Conservation (phyloP, 2,113 vertebrate species). For the Pachycephala philippinensis region DNA sequence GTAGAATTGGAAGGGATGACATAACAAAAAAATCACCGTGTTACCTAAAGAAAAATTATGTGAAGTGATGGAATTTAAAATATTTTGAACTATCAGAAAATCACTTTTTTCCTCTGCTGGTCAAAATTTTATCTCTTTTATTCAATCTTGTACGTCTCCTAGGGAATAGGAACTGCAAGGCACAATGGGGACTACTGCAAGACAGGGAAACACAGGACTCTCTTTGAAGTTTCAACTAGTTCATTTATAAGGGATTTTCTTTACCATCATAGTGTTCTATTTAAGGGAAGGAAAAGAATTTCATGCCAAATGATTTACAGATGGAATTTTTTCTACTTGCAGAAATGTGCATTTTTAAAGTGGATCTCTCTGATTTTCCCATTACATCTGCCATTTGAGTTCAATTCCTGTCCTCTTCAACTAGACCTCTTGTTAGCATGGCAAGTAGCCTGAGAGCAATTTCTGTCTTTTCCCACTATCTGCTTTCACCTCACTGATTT, state of each 20-base stretch:
- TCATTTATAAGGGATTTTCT: not conserved
- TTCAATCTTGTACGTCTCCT: not conserved
- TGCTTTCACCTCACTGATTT: constrained; percentile 1
- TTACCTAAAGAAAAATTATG: not conserved
- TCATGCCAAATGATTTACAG: not conserved
- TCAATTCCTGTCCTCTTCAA: not conserved
- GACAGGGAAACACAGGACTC: not conserved
- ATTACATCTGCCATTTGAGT: not conserved
- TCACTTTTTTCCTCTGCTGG: not conserved
- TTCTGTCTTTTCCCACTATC: not conserved
- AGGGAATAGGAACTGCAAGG: not conserved
- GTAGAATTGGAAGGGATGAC: not conserved
- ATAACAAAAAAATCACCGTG: not conserved
- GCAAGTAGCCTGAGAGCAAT: not conserved
- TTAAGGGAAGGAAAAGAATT: not conserved
- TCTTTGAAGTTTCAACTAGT: not conserved
- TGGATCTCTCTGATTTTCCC: not conserved
- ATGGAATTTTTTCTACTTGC: not conserved
- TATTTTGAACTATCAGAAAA: not conserved
- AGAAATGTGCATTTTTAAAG: not conserved
- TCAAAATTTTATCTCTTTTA: not conserved
- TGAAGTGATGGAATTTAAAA: not conserved
- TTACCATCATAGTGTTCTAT: not conserved
- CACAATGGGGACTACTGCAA: not conserved
- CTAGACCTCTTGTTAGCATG: not conserved